phyloP scores from a whole-genome alignment of 2,797 vertebrate species.

The Borostomias antarcticus region DNA sequence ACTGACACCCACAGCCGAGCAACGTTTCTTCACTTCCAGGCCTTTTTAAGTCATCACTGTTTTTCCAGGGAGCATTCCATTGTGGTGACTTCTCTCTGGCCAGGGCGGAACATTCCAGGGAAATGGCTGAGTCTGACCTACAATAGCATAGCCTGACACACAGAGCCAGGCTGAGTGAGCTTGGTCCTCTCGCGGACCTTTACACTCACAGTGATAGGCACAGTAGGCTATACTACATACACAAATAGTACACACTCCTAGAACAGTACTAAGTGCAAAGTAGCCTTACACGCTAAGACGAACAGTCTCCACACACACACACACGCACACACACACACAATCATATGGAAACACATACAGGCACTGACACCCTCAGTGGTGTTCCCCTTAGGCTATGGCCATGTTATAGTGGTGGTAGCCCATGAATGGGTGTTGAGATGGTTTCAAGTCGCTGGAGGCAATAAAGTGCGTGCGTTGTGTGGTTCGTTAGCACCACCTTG shows the following conservation, averaged over 20 bases:
- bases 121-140: slow-evolving; percentile 78
- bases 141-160: slow-evolving; percentile 63
- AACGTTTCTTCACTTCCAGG: slow-evolving; percentile 55
- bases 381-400: not conserved
- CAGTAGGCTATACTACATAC: slow-evolving; percentile 43
- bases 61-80: slow-evolving; percentile 74
- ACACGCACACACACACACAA: too few species aligned
- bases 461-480: not conserved
- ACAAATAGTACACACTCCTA: not conserved
- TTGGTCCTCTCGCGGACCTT: slow-evolving; percentile 1
- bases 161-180: not conserved
- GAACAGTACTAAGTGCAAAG: too few species aligned
- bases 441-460: not conserved
- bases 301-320: too few species aligned
- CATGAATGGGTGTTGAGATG: not conserved
- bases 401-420: not conserved
- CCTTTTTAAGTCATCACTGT: slow-evolving; percentile 78
- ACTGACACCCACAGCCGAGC: slow-evolving; percentile 6
- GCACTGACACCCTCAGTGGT: not conserved
- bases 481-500: slow-evolving; percentile 44
- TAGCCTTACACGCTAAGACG: too few species aligned
- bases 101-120: slow-evolving; percentile 73
- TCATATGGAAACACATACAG: not conserved
- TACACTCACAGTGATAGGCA: slow-evolving; percentile 29
- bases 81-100: slow-evolving; percentile 75